These are phyloP conservation scores for Sardinella longiceps DNA, from an alignment of 2,797 vertebrate genomes.

Conservation along the genomic window DNA sequence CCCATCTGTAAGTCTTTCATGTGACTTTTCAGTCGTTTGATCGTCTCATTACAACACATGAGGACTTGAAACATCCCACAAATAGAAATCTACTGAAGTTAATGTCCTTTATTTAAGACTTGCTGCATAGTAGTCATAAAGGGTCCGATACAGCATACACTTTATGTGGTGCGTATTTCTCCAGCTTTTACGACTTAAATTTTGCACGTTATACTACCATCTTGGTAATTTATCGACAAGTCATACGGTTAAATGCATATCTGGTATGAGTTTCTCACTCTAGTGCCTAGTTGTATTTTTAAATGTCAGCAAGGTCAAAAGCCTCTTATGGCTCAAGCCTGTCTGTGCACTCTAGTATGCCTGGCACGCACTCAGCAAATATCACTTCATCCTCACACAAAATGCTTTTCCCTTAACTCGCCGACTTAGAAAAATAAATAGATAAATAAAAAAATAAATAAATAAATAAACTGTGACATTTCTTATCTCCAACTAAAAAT, in stretches of 20 bases:
- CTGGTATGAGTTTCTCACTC: background rate
- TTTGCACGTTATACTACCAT: background rate
- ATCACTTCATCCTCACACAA: background rate
- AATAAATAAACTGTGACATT: background rate
- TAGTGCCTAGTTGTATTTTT: background rate
- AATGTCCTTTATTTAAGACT: background rate
- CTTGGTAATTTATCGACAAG: background rate
- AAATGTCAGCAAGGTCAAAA: background rate
- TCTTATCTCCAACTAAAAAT: background rate
- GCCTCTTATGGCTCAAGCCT: background rate
- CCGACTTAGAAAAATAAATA: background rate
- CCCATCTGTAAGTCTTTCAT: background rate
- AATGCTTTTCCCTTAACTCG: constrained; percentile 1
- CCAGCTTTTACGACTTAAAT: background rate
- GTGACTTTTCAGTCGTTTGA: background rate
- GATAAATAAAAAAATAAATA: too few species aligned
- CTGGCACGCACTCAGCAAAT: background rate
- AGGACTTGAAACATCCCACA: background rate
- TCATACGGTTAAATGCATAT: background rate
- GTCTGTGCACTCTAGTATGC: background rate
- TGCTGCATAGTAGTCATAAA: background rate
- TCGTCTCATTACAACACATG: background rate
- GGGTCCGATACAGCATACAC: background rate
- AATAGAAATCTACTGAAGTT: background rate
- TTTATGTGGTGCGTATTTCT: constrained; percentile 11